A percentile compares a stretch with the other conserved stretches of the same genome.
These are phyloP conservation scores for Penaeus vannamei DNA, from an alignment of 1,140 invertebrate genomes.

Conservation along the genomic window DNA sequence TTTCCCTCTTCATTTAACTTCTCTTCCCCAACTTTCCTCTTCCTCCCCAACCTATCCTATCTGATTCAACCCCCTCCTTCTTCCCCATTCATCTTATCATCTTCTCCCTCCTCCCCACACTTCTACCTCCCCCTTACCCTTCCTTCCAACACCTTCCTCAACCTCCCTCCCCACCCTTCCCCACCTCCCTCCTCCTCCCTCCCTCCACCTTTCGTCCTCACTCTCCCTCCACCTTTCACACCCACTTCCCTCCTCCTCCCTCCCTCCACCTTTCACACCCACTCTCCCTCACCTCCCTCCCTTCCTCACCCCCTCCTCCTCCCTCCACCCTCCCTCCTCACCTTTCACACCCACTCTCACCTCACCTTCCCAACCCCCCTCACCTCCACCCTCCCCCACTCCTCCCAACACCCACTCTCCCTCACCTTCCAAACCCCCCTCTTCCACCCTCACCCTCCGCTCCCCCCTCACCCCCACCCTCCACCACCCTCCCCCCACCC, in stretches of 20 bases:
- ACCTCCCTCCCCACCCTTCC: not conserved
- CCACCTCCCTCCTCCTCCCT: not conserved
- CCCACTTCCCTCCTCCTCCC: not conserved
- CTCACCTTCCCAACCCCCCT: not conserved
- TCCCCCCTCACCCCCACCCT: too few species aligned
- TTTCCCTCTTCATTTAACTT: not conserved
- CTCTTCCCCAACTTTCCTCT: not conserved
- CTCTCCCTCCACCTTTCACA: slow-evolving; percentile 2
- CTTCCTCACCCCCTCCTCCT: not conserved
- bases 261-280: not conserved
- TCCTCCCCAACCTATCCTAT: not conserved
- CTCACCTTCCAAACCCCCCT: not conserved
- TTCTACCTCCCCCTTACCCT: not conserved
- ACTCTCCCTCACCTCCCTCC: not conserved
- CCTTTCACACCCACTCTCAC: slow-evolving; percentile 42
- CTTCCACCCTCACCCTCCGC: not conserved
- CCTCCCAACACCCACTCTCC: too few species aligned
- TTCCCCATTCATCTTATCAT: not conserved
- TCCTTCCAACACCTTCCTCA: not conserved
- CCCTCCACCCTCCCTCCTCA: not conserved
- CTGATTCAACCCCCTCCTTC: not conserved
- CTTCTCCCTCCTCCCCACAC: not conserved
- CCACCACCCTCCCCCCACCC: not conserved
- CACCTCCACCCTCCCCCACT: not conserved
- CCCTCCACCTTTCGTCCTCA: not conserved